Base-by-base conservation (phyloP, 2,113 vertebrate genomes). In the Gymnobelideus leadbeateri region DNA sequence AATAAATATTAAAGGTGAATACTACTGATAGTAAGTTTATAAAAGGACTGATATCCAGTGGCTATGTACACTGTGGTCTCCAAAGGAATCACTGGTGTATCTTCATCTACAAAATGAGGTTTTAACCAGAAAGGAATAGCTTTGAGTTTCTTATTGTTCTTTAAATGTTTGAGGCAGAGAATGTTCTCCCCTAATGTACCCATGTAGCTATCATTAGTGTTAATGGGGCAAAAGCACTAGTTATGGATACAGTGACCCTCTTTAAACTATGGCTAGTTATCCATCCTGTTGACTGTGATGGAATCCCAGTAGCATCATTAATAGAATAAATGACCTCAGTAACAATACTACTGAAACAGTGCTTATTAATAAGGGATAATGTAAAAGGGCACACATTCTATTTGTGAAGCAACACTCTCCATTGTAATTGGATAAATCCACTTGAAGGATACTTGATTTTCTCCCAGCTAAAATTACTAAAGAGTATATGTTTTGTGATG, bases 131-230 rank as follows among this genome's bases (percentile, higher is more conserved):
- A 96, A 90, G 94, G n/a, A 94, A 96, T 92, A 95, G 93, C 95
- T 95, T n/a, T 96, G 94, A 97, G 97, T 97, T 97, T 96, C 93
- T 96, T 97, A 92, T 96, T 97, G 95, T 94, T 97, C 89, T 96
- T 77, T 96, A 91, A 96, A 96, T 96, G 55, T 94, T 97, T 96
- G 94, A 93, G 52, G 93, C 92, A 94, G 92, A 96, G 91, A 96
- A 90, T 92, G 52, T 84, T 97, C 96, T 91, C 28, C 50, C 90
- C 91, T 91, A 37, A 53, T 92, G 10, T 37, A 51, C 37, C 68
- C 23, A 25, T 77, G 55, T 23, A 49, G 37, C 16, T 93, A 89
- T 47, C 51, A 54, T 94, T 91, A 95, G 50, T 94, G 55, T 91
- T 97, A 98, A 97, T 96, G 92, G 97, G 61, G 92, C 94, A 37